Evolutionary conservation across 2,888 invertebrate species (phyloP).

Genomic region (Tethea ocularis): DNA sequence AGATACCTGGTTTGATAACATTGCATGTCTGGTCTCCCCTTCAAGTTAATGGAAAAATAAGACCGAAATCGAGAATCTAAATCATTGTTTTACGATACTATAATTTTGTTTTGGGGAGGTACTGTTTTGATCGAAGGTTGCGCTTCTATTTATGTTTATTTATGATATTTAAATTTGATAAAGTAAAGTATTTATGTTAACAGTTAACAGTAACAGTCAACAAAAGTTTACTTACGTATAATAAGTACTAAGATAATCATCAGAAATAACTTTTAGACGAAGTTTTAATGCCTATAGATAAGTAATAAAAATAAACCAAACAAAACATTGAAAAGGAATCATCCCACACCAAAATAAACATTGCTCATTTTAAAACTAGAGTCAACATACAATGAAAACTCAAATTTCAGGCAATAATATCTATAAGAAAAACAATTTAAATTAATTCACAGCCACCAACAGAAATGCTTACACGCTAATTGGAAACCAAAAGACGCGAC

Average conservation of each 20-base stretch:
- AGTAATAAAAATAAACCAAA: no score
- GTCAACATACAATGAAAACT: background rate
- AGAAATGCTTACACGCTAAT: constrained; percentile 13
- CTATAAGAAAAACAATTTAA: constrained; percentile 9
- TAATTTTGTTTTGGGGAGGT: constrained; percentile 58
- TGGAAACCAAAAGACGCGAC: constrained; percentile 22
- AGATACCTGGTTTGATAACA: constrained; percentile 76
- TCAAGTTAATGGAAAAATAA: constrained; percentile 72
- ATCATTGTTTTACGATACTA: constrained; percentile 79
- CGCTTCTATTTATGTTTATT: constrained; percentile 31
- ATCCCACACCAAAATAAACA: no score
- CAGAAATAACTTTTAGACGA: background rate
- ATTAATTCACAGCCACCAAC: constrained; percentile 11
- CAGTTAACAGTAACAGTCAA: no score
- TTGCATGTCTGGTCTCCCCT: constrained; percentile 67
- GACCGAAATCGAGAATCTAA: constrained; percentile 65
- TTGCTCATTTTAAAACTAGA: no score
- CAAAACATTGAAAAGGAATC: no score
- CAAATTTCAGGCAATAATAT: background rate
- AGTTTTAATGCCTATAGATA: no score
- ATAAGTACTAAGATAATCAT: no score
- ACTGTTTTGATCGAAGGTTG: constrained; percentile 30
- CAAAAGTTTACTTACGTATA: no score
- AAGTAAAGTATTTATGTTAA: no score
- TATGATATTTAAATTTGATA: constrained; percentile 14